These are phyloP conservation scores for Lepidocyrtoides sp. DNA, from an alignment of 2,888 invertebrate species.

Conservation along the genomic window DNA sequence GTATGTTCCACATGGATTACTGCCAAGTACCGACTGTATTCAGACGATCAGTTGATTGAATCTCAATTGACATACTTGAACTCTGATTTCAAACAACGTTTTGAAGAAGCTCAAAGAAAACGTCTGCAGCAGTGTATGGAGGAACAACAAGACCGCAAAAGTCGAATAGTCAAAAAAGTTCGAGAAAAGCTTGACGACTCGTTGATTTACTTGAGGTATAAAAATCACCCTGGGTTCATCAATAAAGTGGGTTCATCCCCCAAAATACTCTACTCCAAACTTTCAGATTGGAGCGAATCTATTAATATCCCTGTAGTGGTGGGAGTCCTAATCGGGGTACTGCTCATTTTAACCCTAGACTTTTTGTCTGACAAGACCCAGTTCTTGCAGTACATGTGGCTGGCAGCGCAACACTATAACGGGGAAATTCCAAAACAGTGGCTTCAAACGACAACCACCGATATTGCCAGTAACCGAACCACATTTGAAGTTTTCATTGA, in stretches of 20 bases:
- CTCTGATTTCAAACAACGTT: conserved; percentile 8
- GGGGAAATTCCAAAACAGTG: conserved; percentile 56
- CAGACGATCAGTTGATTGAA: conserved; percentile 68
- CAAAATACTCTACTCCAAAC: background rate
- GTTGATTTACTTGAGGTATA: conserved; percentile 12
- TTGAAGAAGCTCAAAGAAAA: conserved; percentile 11
- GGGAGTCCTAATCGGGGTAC: background rate
- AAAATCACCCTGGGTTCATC: background rate
- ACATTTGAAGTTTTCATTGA: too few species aligned
- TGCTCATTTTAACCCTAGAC: background rate
- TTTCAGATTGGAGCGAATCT: background rate
- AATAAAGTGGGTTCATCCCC: background rate
- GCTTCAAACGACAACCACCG: background rate
- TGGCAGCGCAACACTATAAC: conserved; percentile 52
- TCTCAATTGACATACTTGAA: conserved; percentile 33
- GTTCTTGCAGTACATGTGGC: conserved; percentile 63
- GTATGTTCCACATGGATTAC: conserved; percentile 66
- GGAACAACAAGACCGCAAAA: background rate
- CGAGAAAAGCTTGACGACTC: conserved; percentile 33
- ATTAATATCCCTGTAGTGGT: background rate
- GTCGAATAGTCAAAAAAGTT: conserved; percentile 45
- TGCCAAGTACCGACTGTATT: conserved; percentile 53
- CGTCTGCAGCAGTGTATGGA: background rate
- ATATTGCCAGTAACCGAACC: too few species aligned
- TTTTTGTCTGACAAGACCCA: background rate